These are phyloP conservation scores for Drosophila truncata DNA, from an alignment of 1,140 invertebrate genomes.

Conservation along the genomic window DNA sequence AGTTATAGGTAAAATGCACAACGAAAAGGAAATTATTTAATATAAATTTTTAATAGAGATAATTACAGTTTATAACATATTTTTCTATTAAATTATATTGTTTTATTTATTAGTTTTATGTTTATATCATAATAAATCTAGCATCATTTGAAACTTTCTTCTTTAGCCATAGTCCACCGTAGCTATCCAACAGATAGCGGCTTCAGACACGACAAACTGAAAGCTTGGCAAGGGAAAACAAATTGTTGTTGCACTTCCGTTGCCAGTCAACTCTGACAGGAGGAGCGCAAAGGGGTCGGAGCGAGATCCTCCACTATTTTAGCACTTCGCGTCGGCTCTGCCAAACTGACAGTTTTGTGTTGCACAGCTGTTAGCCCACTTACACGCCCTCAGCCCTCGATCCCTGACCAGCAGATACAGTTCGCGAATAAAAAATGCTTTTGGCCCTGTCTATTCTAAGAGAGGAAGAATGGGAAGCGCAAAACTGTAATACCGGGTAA, in stretches of 20 bases:
- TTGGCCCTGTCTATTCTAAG: conserved; percentile 52
- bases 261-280: conserved; percentile 56
- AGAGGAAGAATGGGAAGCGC: not conserved
- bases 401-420: conserved; percentile 41
- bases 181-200: conserved; percentile 29
- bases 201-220: conserved; percentile 37
- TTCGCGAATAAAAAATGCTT: conserved; percentile 46
- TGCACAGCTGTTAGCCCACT: conserved; percentile 61
- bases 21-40: not conserved
- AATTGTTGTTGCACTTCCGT: conserved; percentile 68
- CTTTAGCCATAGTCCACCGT: conserved; percentile 29
- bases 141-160: not conserved
- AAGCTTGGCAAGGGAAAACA: conserved; percentile 54
- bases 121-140: not conserved
- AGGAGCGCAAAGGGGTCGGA: conserved; percentile 20
- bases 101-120: not conserved
- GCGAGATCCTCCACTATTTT: conserved; percentile 55
- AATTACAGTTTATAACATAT: not conserved
- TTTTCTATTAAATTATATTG: not conserved
- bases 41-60: not conserved
- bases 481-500: not conserved
- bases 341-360: conserved; percentile 72
- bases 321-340: conserved; percentile 39
- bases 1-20: not conserved
- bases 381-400: not conserved